Base-by-base conservation (phyloP, 2,888 invertebrate genomes). In the Tachina fera region DNA sequence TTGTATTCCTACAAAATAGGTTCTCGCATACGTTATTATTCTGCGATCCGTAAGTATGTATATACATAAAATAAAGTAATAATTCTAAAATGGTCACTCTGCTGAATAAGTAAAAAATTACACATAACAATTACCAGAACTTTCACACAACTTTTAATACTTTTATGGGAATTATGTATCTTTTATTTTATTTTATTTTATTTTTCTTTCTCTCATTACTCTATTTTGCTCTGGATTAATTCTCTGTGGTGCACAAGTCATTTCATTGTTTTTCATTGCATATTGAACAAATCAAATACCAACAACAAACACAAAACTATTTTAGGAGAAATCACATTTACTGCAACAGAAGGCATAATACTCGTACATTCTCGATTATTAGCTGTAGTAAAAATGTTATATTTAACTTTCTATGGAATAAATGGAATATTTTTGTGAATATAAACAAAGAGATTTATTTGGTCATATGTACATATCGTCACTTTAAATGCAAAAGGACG, bases 121-220 rank as follows among this genome's bases (percentile, higher is more conserved):
- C 19, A 71, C 51, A 31, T 31, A 2, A 53, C n/a, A 51, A 74
- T 19, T 14, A 22, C 51, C 83, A 86, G 75, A 83, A 86, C 86
- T 86, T 86, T 86, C 86, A 86, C 86, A 86, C 86, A 79, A 83
- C 19, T 74, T 85, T 75, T 74, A 74, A 71, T 72, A 61, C 67
- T 65, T 82, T 60, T 68, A 47, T 63, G 43, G 14, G 19, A 77
- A 75, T 85, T 79, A 82, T 75, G 82, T n/a, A n/a, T n/a, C n/a
- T n/a, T n/a, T n/a, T n/a, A n/a, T n/a, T n/a, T n/a, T n/a, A n/a
- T 79, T 81, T 82, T 65, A 63, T 72, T 82, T 81, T 31, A 31
- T 31, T 82, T 65, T 58, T 72, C 61, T 83, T 79, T 67, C 65
- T 76, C 63, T 65, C 16, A 49, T 75, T 82, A 71, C 58, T 63